Evolutionary conservation across 2,797 vertebrate genomes (phyloP).

Genomic region (Manis pentadactyla): DNA sequence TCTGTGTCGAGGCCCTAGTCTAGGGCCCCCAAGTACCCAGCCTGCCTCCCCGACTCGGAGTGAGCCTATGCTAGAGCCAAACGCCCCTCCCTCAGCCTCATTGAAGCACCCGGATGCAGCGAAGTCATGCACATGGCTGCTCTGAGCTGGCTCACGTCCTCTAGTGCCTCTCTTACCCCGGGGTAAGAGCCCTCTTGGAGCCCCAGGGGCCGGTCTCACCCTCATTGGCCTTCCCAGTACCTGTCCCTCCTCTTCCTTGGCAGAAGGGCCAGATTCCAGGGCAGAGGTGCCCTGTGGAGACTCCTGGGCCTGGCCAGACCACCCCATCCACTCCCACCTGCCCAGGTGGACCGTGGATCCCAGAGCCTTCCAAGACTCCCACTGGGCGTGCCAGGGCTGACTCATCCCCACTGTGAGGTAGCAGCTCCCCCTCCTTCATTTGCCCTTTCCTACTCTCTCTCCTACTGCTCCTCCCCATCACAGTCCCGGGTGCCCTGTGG

Average conservation of each 20-base stretch:
- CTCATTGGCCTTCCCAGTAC: neutral
- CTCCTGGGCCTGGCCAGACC: neutral
- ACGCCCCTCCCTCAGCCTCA: neutral
- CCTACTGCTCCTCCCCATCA: neutral
- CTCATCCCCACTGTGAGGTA: slow-evolving; percentile 52
- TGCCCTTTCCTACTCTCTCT: neutral
- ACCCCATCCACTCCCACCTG: neutral
- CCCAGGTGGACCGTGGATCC: neutral
- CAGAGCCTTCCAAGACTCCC: neutral
- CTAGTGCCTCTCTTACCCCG: neutral
- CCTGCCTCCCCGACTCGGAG: neutral
- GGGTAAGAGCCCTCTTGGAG: neutral
- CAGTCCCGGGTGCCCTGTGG: neutral
- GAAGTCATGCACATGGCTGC: neutral
- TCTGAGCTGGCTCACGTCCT: neutral
- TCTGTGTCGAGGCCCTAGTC: neutral
- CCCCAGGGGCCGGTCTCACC: neutral
- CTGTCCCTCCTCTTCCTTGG: neutral
- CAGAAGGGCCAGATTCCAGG: neutral
- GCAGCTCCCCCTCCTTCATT: neutral
- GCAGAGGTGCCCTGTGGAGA: neutral
- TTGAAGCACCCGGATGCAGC: neutral
- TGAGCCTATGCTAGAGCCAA: neutral
- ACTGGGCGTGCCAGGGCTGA: slow-evolving; percentile 28
- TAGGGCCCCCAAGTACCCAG: neutral